Conservation (phyloP, 2,113 vertebrate genomes). For the Campylomormyrus tamandua region DNA sequence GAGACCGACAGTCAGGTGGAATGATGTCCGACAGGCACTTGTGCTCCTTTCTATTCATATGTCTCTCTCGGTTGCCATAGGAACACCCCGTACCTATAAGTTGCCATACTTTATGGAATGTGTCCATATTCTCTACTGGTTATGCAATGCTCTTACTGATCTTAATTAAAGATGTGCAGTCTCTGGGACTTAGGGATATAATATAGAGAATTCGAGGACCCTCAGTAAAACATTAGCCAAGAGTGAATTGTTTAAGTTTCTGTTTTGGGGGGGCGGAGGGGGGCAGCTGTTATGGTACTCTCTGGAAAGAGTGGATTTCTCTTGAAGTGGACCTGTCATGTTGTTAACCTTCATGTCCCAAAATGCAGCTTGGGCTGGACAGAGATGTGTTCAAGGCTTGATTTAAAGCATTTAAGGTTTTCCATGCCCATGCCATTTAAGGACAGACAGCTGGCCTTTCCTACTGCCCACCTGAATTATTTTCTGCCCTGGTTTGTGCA, state of each 20-base stretch:
- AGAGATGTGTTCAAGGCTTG: not conserved
- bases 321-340: not conserved
- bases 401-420: not conserved
- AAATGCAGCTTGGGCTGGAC: not conserved
- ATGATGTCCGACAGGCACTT: not conserved
- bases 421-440: not conserved
- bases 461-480: not conserved
- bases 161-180: not conserved
- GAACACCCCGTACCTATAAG: not conserved
- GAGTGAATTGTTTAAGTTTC: not conserved
- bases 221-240: not conserved
- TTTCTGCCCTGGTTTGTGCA: not conserved
- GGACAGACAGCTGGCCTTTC: not conserved
- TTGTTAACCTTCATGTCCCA: not conserved
- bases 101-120: not conserved
- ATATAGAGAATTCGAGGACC: not conserved
- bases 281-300: not conserved
- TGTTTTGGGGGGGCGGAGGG: not conserved
- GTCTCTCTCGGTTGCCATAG: not conserved
- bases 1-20: not conserved
- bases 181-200: not conserved
- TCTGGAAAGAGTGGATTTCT: not conserved
- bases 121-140: not conserved
- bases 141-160: not conserved
- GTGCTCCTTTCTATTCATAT: not conserved